A percentile compares a stretch with the other conserved stretches of the same genome.
phyloP scores from a whole-genome alignment of 1,140 invertebrate genomes.

The Cotesia chilonis region DNA sequence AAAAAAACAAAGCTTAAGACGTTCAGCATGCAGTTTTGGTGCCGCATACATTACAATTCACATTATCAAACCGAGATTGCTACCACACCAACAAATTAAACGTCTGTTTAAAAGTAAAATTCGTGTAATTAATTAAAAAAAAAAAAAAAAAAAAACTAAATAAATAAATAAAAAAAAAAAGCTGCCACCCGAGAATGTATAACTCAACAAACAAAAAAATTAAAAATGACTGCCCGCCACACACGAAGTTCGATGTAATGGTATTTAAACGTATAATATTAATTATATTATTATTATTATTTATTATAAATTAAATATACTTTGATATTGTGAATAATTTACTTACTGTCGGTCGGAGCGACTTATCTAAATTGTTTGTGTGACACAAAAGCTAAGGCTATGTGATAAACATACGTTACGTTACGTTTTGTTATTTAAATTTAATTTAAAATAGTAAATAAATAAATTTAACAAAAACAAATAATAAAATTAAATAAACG shows the following conservation, averaged over 20 bases:
- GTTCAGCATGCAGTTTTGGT: constrained; percentile 30
- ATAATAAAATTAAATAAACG: constrained; percentile 16
- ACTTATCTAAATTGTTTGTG: constrained; percentile 50
- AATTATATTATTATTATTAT: constrained; percentile 24
- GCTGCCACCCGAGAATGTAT: constrained; percentile 4
- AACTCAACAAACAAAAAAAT: constrained; percentile 3
- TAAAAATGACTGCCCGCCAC: constrained; percentile 2
- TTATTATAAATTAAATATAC: constrained; percentile 27
- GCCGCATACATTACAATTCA: constrained; percentile 40
- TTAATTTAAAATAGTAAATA: not conserved
- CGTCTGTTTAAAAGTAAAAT: not conserved
- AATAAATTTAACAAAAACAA: not conserved
- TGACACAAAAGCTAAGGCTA: constrained; percentile 59
- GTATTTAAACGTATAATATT: not conserved
- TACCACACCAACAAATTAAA: constrained; percentile 48
- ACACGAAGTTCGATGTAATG: constrained; percentile 1
- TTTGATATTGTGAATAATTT: constrained; percentile 37
- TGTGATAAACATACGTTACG: constrained; percentile 24
- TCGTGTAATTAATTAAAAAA: too few relatives aligned
- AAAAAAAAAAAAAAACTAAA: too few relatives aligned
- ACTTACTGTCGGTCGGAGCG: constrained; percentile 38
- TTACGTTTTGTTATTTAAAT: constrained; percentile 20
- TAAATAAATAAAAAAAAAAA: constrained; percentile 23
- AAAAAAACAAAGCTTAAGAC: constrained; percentile 17
- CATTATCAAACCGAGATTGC: constrained; percentile 52